phyloP scores from a whole-genome alignment of 1,140 invertebrate genomes.

The Pachypeltis micranthus region DNA sequence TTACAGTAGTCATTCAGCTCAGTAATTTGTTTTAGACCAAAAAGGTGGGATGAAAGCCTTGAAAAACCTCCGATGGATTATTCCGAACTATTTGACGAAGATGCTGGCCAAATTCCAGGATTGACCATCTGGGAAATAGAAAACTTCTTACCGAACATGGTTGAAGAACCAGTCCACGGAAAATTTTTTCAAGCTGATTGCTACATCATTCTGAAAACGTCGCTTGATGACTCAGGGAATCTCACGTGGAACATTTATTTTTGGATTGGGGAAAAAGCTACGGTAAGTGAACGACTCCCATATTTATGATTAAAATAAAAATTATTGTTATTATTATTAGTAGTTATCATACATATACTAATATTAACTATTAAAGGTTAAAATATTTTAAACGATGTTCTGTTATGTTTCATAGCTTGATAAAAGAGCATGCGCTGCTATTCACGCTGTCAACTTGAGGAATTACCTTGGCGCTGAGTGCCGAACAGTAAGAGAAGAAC shows the following conservation, averaged over 20 bases:
- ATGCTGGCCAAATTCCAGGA: constrained; percentile 77
- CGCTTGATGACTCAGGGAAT: constrained; percentile 69
- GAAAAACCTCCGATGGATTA: constrained; percentile 96
- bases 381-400: no score
- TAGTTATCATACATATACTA: no score
- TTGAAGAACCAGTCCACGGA: constrained; percentile 58
- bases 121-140: constrained; percentile 95
- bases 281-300: constrained; percentile 55
- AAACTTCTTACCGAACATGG: constrained; percentile 91
- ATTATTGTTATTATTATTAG: no score
- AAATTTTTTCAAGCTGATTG: constrained; percentile 99
- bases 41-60: constrained; percentile 84
- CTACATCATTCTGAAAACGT: constrained; percentile 93
- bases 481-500: constrained; percentile 96
- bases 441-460: constrained; percentile 95
- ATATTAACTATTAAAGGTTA: no score
- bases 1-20: no score
- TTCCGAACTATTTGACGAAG: constrained; percentile 97
- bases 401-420: constrained; percentile 54
- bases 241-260: constrained; percentile 94
- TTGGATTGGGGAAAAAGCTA: constrained; percentile 95
- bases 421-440: constrained; percentile 96
- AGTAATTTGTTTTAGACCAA: constrained; percentile 47
- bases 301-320: not conserved
- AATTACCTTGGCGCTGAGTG: constrained; percentile 91